Evolutionary conservation across 1,140 invertebrate species (phyloP), one percentile per base, ranked within the genome.

Genomic region (Dendroctonus ponderosae): DNA sequence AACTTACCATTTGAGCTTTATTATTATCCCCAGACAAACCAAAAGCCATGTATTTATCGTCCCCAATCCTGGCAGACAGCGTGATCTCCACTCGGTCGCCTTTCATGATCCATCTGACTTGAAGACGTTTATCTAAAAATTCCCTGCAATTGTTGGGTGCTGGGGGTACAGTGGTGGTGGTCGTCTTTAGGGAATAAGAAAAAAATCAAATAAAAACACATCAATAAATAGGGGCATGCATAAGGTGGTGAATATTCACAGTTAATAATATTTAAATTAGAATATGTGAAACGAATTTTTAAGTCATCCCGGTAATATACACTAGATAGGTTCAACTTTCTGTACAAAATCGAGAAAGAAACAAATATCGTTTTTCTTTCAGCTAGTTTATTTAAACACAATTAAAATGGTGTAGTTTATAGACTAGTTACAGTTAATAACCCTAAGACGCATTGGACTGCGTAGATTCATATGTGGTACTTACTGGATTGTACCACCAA

Each of bases 401-500:
- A 26, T 2, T 26, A 26, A n/a, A 26, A 26, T 26, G 1, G 3
- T 26, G 26, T 26, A 26, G 26, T 26, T 26, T 26, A 26, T 26
- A 26, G 1, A 26, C 26, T 26, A 26, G 26, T 26, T 26, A 26
- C 26, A 26, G 26, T 3, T 26, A 26, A 26, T 26, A 26, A 26
- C 2, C 11, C 8, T 12, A 46, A 12, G 43, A 46, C 43, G 43
- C n/a, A 12, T 12, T 12, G n/a, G 43, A 26, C 3, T 26, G 26
- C 26, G 26, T 26, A 26, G 26, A 26, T 26, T 26, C 26, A 51
- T 51, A 49, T 56, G 61, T 70, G 66, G 71, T 84, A 90, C 90
- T 92, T 85, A 93, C 91, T 79, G 91, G 90, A 80, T 90, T 89
- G 80, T 92, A 92, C 91, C 91, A 92, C 91, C 91, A 93, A 74